These are phyloP conservation scores for Dolichotis patagonum DNA, from an alignment of 2,113 vertebrate genomes.

Conservation along the genomic window DNA sequence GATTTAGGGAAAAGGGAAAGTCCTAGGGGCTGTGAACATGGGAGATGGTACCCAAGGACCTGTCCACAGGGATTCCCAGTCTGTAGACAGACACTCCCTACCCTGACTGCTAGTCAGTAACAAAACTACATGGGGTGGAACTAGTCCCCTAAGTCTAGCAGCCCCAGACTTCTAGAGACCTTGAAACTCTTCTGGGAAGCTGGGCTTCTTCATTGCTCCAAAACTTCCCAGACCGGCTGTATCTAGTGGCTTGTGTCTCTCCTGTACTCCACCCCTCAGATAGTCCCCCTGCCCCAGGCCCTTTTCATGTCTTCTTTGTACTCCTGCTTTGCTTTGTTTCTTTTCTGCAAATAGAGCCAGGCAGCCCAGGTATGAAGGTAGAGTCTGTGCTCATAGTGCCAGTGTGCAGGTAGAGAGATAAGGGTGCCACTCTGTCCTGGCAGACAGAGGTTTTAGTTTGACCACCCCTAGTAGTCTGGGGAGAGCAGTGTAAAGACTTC, in stretches of 20 bases:
- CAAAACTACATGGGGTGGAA: not conserved
- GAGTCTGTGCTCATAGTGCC: not conserved
- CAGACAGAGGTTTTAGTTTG: not conserved
- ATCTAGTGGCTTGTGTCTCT: not conserved
- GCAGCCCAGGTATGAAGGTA: not conserved
- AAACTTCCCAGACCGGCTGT: too few species aligned
- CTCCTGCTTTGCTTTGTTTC: not conserved
- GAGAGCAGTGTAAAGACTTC: not conserved
- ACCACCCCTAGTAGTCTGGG: not conserved
- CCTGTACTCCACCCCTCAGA: not conserved
- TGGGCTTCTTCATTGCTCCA: not conserved
- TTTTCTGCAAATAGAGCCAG: not conserved
- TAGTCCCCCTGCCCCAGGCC: not conserved
- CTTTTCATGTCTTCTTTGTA: not conserved
- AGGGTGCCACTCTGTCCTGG: not conserved
- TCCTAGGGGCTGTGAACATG: not conserved
- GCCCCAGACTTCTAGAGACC: not conserved
- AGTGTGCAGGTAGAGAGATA: not conserved
- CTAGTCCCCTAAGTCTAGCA: not conserved
- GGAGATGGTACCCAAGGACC: not conserved
- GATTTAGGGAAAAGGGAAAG: not conserved
- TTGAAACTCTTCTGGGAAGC: not conserved
- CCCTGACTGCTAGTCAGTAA: not conserved
- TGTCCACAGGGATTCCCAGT: not conserved
- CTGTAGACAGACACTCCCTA: not conserved